phyloP scores from a whole-genome alignment of 2,113 vertebrate species.

The Rhea americana region DNA sequence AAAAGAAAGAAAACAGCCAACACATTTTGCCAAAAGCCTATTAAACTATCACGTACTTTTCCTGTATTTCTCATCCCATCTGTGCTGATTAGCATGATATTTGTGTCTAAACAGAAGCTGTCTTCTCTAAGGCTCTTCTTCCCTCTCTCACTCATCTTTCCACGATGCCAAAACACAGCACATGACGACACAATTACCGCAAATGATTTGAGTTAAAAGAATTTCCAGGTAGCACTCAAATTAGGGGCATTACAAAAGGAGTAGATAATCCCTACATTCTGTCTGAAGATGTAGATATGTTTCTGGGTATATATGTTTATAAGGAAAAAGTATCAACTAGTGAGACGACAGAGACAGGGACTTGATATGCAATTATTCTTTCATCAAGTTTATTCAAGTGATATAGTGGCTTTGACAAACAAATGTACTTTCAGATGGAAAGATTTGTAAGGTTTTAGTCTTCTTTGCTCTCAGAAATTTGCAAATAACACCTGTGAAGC shows the following conservation, averaged over 20 bases:
- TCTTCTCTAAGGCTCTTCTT: conserved; percentile 77
- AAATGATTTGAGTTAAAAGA: neutral
- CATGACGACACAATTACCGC: conserved; percentile 36
- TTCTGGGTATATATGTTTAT: accelerated
- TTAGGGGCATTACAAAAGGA: neutral
- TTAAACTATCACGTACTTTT: conserved; percentile 83
- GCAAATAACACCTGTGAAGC: conserved; percentile 55
- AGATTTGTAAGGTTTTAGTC: neutral
- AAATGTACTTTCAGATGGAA: conserved; percentile 32
- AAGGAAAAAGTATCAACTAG: neutral
- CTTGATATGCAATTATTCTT: conserved; percentile 59
- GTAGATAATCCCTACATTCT: neutral
- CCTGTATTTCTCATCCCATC: conserved; percentile 84
- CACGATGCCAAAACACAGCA: conserved; percentile 64
- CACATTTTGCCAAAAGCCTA: conserved; percentile 79
- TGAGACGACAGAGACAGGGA: conserved; percentile 6
- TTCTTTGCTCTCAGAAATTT: conserved; percentile 17
- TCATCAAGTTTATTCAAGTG: conserved; percentile 42
- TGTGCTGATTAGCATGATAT: conserved; percentile 86
- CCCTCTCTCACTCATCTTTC: conserved; percentile 76
- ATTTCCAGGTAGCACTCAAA: neutral
- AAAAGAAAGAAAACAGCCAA: conserved; percentile 50
- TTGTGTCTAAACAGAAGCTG: conserved; percentile 87
- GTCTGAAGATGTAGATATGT: accelerated
- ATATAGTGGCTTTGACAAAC: conserved; percentile 1